phyloP scores from a whole-genome alignment of 2,888 invertebrate genomes.

The Diachrysia chrysitis region DNA sequence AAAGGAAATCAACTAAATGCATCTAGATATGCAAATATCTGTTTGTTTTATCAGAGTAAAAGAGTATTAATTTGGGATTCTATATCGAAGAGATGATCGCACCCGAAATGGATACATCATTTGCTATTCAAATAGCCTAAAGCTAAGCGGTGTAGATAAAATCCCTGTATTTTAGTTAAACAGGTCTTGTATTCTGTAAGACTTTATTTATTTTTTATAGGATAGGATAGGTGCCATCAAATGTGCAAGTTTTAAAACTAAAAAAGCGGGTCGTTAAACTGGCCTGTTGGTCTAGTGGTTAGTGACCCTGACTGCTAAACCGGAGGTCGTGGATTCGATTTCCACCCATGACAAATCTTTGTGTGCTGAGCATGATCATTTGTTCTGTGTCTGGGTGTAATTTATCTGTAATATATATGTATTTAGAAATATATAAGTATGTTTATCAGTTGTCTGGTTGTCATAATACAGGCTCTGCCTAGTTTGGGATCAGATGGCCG shows the following conservation, averaged over 20 bases:
- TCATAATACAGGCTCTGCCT: too few relatives aligned
- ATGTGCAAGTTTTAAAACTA: background rate
- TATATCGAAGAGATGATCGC: slow-evolving; percentile 81
- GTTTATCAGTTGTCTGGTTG: too few relatives aligned
- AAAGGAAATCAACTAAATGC: slow-evolving; percentile 69
- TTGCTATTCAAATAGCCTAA: slow-evolving; percentile 85
- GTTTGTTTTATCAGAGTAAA: slow-evolving; percentile 85
- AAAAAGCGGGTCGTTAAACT: too few relatives aligned
- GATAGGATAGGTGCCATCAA: background rate
- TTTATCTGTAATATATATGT: too few relatives aligned
- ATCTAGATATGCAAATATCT: slow-evolving; percentile 85
- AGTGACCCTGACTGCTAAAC: too few relatives aligned
- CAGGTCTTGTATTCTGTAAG: slow-evolving; percentile 36
- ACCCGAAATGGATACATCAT: slow-evolving; percentile 80
- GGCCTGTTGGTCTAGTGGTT: too few relatives aligned
- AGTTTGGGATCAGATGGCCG: too few relatives aligned
- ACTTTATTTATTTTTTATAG: background rate
- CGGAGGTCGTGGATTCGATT: too few relatives aligned
- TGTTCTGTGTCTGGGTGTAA: too few relatives aligned
- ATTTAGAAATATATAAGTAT: too few relatives aligned
- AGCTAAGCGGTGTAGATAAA: slow-evolving; percentile 65
- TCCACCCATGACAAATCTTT: too few relatives aligned
- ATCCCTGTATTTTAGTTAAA: slow-evolving; percentile 51
- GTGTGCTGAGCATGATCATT: too few relatives aligned
- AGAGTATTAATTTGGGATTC: slow-evolving; percentile 81